These are phyloP conservation scores for Melitaea athalia DNA, from an alignment of 2,888 invertebrate genomes.

Conservation along the genomic window DNA sequence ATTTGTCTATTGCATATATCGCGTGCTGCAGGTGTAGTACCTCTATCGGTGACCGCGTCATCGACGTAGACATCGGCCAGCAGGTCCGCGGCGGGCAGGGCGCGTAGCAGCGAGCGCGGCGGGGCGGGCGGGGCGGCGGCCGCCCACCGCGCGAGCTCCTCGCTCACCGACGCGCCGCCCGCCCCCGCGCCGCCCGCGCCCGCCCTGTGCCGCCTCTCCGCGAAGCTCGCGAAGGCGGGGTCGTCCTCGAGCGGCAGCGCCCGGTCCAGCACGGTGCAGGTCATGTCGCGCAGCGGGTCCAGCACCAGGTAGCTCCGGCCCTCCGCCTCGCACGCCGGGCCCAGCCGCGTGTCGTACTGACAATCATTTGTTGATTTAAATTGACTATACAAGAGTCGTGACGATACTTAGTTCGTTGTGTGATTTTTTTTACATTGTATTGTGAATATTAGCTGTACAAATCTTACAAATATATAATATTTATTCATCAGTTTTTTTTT, in stretches of 20 bases:
- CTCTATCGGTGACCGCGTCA: constrained; percentile 71
- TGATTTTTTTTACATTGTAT: too few species aligned
- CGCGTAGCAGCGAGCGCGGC: constrained; percentile 37
- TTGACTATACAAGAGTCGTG: neutral
- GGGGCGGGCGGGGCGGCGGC: constrained; percentile 34
- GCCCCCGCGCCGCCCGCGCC: constrained; percentile 16
- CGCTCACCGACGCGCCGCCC: constrained; percentile 7
- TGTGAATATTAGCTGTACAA: too few species aligned
- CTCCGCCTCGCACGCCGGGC: neutral
- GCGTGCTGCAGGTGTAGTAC: constrained; percentile 44
- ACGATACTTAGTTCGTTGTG: neutral
- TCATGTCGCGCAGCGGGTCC: constrained; percentile 59
- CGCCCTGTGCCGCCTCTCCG: constrained; percentile 45
- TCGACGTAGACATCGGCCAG: constrained; percentile 59
- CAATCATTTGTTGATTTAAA: neutral
- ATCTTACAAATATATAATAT: too few species aligned
- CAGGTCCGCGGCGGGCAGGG: constrained; percentile 53
- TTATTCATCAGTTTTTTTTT: too few species aligned
- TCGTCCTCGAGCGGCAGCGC: constrained; percentile 52
- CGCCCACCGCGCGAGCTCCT: constrained; percentile 26
- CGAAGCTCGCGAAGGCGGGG: constrained; percentile 53
- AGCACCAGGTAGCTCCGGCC: constrained; percentile 60
- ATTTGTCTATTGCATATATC: too few species aligned
- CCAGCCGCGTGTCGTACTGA: constrained; percentile 3
- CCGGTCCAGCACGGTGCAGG: constrained; percentile 63